A percentile compares a stretch with the other conserved stretches of the same genome.
Evolutionary conservation across 2,113 vertebrate genomes (phyloP).

Genomic region (Oreochromis spilurus): DNA sequence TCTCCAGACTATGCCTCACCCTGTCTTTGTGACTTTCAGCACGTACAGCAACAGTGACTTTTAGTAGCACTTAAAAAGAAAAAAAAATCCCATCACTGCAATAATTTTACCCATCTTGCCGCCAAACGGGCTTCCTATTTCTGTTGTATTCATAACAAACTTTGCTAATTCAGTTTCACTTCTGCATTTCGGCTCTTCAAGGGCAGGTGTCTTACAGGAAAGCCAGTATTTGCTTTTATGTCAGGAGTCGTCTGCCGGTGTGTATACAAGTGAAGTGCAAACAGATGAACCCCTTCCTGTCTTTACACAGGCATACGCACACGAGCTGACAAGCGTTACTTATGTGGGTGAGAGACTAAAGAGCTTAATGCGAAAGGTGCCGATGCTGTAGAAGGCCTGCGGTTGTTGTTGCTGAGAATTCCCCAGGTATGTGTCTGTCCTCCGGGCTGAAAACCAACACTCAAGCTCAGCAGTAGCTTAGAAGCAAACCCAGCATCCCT

Average conservation of each 20-base stretch:
- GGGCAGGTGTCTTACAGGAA: not conserved
- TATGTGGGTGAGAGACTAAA: not conserved
- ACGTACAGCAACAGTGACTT: not conserved
- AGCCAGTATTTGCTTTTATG: not conserved
- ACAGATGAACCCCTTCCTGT: not conserved
- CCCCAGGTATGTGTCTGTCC: not conserved
- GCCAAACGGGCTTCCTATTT: constrained; percentile 1
- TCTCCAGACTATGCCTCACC: not conserved
- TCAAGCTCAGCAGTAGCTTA: not conserved
- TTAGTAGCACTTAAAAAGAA: not conserved
- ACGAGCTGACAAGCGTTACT: not conserved
- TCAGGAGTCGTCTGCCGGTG: too few species aligned
- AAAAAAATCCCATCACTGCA: not conserved
- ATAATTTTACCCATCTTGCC: not conserved
- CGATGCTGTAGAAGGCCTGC: not conserved
- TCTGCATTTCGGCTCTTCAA: not conserved
- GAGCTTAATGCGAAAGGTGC: not conserved
- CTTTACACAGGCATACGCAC: not conserved
- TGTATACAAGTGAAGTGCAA: not conserved
- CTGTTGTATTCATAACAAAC: not conserved
- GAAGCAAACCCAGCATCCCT: not conserved
- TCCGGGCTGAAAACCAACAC: not conserved
- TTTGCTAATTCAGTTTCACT: constrained; percentile 23
- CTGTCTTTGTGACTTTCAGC: not conserved
- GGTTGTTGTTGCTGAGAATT: constrained; percentile 25